These are phyloP conservation scores for Cryptocephalus primarius DNA, from an alignment of 2,888 invertebrate species.

Conservation along the genomic window DNA sequence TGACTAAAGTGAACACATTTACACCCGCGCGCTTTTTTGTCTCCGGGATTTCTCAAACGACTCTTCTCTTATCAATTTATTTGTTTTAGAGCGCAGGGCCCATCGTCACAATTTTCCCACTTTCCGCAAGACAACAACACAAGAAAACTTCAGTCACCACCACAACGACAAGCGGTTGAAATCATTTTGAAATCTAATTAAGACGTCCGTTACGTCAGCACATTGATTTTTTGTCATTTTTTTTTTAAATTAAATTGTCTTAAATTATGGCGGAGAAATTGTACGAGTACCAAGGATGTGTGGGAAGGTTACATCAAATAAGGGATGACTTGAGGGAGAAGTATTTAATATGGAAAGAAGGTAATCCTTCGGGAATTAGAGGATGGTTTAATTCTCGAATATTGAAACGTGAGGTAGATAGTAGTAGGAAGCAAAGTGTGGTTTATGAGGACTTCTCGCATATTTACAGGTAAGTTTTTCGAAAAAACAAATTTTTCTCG, in stretches of 20 bases:
- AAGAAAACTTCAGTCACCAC: background rate
- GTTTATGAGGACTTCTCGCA: slow-evolving; percentile 50
- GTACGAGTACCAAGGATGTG: slow-evolving; percentile 65
- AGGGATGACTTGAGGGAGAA: slow-evolving; percentile 54
- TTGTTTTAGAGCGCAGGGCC: background rate
- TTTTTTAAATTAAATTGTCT: background rate
- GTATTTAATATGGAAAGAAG: slow-evolving; percentile 51
- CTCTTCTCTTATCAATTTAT: background rate
- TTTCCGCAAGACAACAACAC: background rate
- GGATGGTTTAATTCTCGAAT: slow-evolving; percentile 40
- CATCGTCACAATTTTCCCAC: background rate
- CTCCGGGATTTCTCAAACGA: no score
- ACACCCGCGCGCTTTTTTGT: no score
- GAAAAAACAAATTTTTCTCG: slow-evolving; percentile 3
- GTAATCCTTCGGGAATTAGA: slow-evolving; percentile 44
- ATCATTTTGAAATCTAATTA: background rate
- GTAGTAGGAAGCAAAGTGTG: slow-evolving; percentile 19
- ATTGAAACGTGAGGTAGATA: slow-evolving; percentile 20
- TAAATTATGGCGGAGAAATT: slow-evolving; percentile 60
- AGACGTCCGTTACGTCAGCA: background rate
- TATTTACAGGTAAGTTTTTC: slow-evolving; percentile 48
- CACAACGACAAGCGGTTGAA: background rate
- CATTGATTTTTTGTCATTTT: background rate
- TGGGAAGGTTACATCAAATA: slow-evolving; percentile 58
- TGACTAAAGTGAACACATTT: no score